Base-by-base conservation (phyloP, 2,113 vertebrate species). In the Pseudorasbora parva region DNA sequence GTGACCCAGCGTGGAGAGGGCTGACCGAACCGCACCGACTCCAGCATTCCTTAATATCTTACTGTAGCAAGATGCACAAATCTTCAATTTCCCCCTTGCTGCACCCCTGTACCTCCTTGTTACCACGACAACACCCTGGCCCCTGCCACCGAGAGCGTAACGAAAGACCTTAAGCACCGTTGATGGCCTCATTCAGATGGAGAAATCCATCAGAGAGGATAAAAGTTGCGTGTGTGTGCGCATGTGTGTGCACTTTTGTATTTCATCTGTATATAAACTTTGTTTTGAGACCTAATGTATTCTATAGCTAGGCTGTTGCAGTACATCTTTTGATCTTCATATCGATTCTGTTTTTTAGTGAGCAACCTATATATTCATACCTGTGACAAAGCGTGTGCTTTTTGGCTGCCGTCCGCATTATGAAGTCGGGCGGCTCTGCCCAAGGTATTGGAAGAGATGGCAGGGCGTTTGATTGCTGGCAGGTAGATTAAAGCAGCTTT, bases 401-500 rank as follows among this genome's bases (percentile, higher is more conserved):
- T 81, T 82, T 62, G 83, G 84, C 86, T 90, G 86, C 78, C 33
- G 81, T 84, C 87, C 17, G 86, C 86, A 89, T 92, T 92, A 89
- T 92, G 87, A 43, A 76, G 88, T 90, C 89, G 82, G 87, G 72
- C 5, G 21, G 51, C 43, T 21, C 27, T 25, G 57, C 64, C 37
- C 76, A 60, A 62, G 88, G 83, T 90, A 88, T 88, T 93, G 91
- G 91, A 91, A 92, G 83, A 3, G 4, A 69, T 80, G 68, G 27
- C 57, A 8, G 66, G 23, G 83, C 12, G 87, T 89, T 92, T 90
- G 91, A 93, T 89, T 91, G 86, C 92, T 93, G 92, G 92, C 92
- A 92, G 91, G 90, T 91, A 92, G 91, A 92, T 92, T 90, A 91
- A 91, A 93, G 91, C 90, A 87, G 88, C 88, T 89, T 85, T 89